phyloP scores from a whole-genome alignment of 2,888 invertebrate genomes.

The Disparrhopalites patrizii region DNA sequence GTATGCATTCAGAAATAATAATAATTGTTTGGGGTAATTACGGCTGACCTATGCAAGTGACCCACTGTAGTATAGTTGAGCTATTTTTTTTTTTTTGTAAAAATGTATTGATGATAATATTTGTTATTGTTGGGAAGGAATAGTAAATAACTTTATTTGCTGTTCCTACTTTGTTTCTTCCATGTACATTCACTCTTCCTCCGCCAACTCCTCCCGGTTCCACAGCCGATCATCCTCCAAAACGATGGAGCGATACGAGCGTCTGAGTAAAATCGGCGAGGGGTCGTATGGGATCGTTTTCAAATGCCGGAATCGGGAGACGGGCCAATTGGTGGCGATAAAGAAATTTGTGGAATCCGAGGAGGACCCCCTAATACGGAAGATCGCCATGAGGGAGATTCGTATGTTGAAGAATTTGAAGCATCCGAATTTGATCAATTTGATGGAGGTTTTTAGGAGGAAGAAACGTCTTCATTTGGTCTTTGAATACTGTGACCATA shows the following conservation, averaged over 20 bases:
- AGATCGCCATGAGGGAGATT: conserved; percentile 92
- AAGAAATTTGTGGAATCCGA: conserved; percentile 97
- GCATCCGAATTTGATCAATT: conserved; percentile 94
- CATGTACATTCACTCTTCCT: neutral
- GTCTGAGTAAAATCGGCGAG: conserved; percentile 88
- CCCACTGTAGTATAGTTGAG: too few species aligned
- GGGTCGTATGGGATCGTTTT: conserved; percentile 94
- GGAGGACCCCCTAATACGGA: conserved; percentile 91
- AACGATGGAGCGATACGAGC: conserved; percentile 89
- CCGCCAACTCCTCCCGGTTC: too few species aligned
- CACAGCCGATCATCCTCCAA: conserved; percentile 47
- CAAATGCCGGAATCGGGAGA: conserved; percentile 92
- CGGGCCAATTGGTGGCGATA: conserved; percentile 89
- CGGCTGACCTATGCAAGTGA: too few species aligned
- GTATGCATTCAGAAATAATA: too few species aligned
- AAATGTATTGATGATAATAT: neutral
- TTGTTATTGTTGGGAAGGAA: too few species aligned
- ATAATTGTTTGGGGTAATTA: too few species aligned
- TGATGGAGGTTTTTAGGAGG: conserved; percentile 94
- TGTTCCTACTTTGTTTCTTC: neutral
- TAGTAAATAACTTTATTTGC: too few species aligned
- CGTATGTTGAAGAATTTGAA: conserved; percentile 95
- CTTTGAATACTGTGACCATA: conserved; percentile 97
- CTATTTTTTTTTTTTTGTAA: neutral
- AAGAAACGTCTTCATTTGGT: conserved; percentile 94